Evolutionary conservation across 2,113 vertebrate genomes (phyloP), one percentile per base, ranked within the genome.

Genomic region (Bubalus kerabau): DNA sequence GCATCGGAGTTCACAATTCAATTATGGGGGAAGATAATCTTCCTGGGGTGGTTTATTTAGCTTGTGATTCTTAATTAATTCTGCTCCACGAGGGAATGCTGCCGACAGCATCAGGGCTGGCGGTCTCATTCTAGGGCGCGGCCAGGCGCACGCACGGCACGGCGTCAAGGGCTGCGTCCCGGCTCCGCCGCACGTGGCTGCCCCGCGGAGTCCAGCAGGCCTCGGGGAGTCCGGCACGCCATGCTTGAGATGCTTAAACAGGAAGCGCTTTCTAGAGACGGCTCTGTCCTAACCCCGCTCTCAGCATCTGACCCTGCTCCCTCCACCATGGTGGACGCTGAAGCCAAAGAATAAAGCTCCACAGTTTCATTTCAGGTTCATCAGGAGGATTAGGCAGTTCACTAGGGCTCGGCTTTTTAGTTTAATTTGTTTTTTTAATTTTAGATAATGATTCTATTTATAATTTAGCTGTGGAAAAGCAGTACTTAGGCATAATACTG

Each of bases 11-110:
- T 96, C 96, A 94, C 97, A 95, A 97, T 97, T 97, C 97, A 98
- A 97, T 98, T 98, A 97, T 5, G 67, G 78, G 91, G 85, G 84
- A 91, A 97, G 95, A 96, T 93, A 86, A 97, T 97, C 97, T 98
- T 91, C 89, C 93, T 2, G 2, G 23, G 78, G 60, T 85, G 90
- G 91, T 86, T 95, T 95, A 83, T 62, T 78, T 90, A 94, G 91
- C 83, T 67, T 50, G 57, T 96, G 93, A 52, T 74, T 96, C 96
- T 97, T 98, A 97, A 98, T 98, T 98, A 97, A 96, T 93, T 93
- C 96, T 95, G 67, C n/a, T 78, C 60, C 24, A 0, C 1, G 6
- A 86, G 93, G 89, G 93, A 90, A 13, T 1, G n/a, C 93, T 2
- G 76, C 30, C 0, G 74, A 40, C 30, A 32, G 57, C 21, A 89